phyloP scores from a whole-genome alignment of 2,113 vertebrate species.

The Puntigrus tetrazona region DNA sequence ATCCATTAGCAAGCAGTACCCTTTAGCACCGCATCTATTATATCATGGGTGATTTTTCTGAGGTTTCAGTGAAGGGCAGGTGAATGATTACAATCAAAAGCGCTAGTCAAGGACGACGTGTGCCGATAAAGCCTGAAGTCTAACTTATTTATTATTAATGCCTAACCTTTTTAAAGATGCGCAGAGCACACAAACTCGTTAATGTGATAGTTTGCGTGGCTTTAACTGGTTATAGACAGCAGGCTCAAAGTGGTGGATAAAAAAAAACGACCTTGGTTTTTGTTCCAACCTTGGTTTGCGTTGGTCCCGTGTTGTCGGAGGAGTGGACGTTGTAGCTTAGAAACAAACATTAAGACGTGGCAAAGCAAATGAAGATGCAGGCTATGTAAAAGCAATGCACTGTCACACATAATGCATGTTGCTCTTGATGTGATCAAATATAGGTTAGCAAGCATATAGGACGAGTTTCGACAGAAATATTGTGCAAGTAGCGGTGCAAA shows the following conservation, averaged over 20 bases:
- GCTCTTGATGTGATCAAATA: conserved; percentile 5
- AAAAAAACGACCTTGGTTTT: conserved; percentile 6
- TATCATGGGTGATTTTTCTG: conserved; percentile 2
- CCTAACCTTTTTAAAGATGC: conserved; percentile 49
- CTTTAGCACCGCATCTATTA: conserved; percentile 11
- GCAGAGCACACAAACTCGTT: conserved; percentile 44
- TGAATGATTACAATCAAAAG: conserved; percentile 33
- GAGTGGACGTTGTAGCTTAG: not conserved
- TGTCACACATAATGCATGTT: conserved; percentile 18
- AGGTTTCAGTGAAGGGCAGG: conserved; percentile 31
- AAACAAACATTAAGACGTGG: not conserved
- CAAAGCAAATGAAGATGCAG: conserved; percentile 20
- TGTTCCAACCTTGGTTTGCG: not conserved
- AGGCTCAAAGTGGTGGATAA: not conserved
- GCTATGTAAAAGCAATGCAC: not conserved
- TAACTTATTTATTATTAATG: conserved; percentile 47
- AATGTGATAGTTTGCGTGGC: conserved; percentile 15
- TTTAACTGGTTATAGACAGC: conserved; percentile 8
- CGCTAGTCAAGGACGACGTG: not conserved
- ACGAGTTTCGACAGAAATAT: not conserved
- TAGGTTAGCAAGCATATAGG: not conserved
- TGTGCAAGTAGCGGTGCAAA: not conserved
- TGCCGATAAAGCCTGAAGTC: conserved; percentile 6
- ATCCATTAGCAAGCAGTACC: conserved; percentile 8
- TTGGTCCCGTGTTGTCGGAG: not conserved